These are phyloP conservation scores for Bombylius major DNA, from an alignment of 2,888 invertebrate genomes.

Conservation along the genomic window DNA sequence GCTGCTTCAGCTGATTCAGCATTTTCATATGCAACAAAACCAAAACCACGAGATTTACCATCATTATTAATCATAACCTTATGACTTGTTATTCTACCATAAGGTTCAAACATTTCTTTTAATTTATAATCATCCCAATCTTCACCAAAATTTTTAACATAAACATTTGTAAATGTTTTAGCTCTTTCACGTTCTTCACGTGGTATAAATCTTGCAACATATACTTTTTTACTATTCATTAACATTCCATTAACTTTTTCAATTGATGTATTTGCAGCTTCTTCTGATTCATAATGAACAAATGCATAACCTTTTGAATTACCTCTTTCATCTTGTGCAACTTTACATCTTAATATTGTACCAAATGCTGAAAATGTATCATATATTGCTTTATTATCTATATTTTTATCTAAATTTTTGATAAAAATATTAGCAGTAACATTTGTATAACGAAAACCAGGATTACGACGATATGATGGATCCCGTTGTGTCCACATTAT, in stretches of 20 bases:
- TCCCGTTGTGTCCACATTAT: conserved; percentile 99
- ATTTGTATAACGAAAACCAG: conserved; percentile 51
- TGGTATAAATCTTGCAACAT: conserved; percentile 95
- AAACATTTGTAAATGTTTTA: conserved; percentile 94
- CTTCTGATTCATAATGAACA: conserved; percentile 97
- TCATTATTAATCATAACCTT: conserved; percentile 83
- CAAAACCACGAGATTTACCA: conserved; percentile 94
- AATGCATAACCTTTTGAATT: conserved; percentile 95
- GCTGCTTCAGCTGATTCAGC: conserved; percentile 92
- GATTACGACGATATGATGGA: conserved; percentile 94
- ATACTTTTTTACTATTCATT: conserved; percentile 95
- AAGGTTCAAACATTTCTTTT: conserved; percentile 81
- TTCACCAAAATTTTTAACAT: conserved; percentile 97
- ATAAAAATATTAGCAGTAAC: conserved; percentile 99
- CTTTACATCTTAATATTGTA: conserved; percentile 97
- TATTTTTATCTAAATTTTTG: conserved; percentile 95
- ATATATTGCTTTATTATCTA: conserved; percentile 99
- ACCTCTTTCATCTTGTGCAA: conserved; percentile 90
- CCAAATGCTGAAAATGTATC: conserved; percentile 99
- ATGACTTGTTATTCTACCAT: conserved; percentile 82
- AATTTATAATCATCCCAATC: conserved; percentile 84
- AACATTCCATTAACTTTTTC: conserved; percentile 98
- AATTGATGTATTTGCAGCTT: conserved; percentile 94
- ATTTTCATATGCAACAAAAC: conserved; percentile 96
- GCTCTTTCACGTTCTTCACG: conserved; percentile 96